Evolutionary conservation across 2,797 vertebrate genomes (phyloP).

Genomic region (Dallia pectoralis): DNA sequence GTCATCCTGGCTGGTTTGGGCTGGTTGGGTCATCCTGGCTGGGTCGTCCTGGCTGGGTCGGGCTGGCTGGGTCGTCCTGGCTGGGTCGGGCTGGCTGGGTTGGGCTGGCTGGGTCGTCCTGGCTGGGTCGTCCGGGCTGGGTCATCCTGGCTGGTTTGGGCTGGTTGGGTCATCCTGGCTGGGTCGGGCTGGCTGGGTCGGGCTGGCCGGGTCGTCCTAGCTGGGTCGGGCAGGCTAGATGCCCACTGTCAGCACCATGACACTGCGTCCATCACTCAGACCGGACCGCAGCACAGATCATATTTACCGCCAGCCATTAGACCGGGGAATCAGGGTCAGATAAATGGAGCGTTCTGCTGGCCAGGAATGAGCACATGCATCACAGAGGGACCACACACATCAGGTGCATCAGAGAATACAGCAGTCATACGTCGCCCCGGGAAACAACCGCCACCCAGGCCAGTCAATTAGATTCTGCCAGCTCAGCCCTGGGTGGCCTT

Average conservation of each 20-base stretch:
- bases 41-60: too few species aligned
- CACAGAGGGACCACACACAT: constrained; percentile 40
- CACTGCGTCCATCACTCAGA: constrained; percentile 61
- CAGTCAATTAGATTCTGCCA: constrained; percentile 60
- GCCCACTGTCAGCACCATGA: constrained; percentile 34
- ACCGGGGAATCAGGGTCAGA: constrained; percentile 43
- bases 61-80: too few species aligned
- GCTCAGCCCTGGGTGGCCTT: constrained; percentile 41
- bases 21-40: too few species aligned
- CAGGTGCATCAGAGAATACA: constrained; percentile 51
- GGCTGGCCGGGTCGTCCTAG: too few species aligned
- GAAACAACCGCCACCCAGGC: constrained; percentile 67
- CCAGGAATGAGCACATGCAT: constrained; percentile 24
- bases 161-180: too few species aligned
- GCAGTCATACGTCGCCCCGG: constrained; percentile 59
- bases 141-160: too few species aligned
- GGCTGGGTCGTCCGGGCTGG: too few species aligned
- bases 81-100: too few species aligned
- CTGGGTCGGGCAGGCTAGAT: background rate
- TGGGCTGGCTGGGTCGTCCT: too few species aligned
- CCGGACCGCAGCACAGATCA: constrained; percentile 49
- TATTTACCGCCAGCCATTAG: constrained; percentile 64
- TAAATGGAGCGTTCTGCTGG: constrained; percentile 29
- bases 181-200: background rate
- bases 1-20: too few species aligned